These are phyloP conservation scores for Loriculus beryllinus DNA, from an alignment of 2,797 vertebrate species.

Conservation along the genomic window DNA sequence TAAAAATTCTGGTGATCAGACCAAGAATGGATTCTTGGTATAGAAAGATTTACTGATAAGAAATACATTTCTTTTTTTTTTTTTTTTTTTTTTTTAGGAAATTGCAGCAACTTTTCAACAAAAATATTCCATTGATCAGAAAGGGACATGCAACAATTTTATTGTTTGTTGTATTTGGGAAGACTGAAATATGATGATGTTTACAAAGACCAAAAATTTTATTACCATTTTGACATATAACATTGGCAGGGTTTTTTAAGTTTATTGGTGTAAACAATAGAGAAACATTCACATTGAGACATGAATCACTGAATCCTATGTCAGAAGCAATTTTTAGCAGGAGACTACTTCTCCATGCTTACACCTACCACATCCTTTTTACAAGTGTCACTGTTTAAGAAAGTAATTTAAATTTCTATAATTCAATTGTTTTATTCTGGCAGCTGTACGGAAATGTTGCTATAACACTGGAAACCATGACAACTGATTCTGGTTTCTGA, in stretches of 20 bases:
- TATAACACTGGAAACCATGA: conserved; percentile 41
- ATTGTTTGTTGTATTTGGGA: background rate
- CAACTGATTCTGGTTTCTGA: conserved; percentile 16
- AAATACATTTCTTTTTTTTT: background rate
- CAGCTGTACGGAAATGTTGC: background rate
- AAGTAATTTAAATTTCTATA: background rate
- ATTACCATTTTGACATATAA: background rate
- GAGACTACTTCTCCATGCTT: background rate
- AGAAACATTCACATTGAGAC: background rate
- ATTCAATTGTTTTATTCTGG: background rate
- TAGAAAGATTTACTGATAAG: background rate
- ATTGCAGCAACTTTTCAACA: background rate
- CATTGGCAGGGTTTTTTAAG: accelerated
- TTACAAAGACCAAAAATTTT: background rate
- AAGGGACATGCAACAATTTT: background rate
- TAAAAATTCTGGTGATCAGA: background rate
- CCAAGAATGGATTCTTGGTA: background rate
- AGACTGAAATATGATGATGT: background rate
- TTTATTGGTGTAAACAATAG: background rate
- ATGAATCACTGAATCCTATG: background rate
- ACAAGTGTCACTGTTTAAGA: background rate
- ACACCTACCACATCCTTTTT: background rate
- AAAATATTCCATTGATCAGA: background rate
- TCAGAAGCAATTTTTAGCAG: background rate
- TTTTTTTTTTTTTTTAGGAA: background rate